Evolutionary conservation across 1,140 invertebrate genomes (phyloP).

Genomic region (Pachypeltis micranthus): DNA sequence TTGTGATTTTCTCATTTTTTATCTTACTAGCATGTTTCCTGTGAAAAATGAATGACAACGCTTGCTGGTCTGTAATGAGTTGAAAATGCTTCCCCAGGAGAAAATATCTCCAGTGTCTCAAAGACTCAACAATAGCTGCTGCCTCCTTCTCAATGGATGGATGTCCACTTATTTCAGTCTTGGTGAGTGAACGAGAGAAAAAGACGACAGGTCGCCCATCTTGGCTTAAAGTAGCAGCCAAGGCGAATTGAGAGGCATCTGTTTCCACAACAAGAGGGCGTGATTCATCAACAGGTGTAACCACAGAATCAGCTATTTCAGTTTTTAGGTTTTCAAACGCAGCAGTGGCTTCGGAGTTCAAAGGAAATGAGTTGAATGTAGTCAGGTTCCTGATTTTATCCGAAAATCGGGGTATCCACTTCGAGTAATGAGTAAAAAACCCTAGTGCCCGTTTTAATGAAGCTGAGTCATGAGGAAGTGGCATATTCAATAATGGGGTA

Average conservation of each 20-base stretch:
- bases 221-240: conserved; percentile 22
- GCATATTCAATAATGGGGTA: background rate
- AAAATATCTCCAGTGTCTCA: background rate
- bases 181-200: conserved; percentile 37
- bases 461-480: background rate
- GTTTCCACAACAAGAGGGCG: conserved; percentile 3
- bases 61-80: background rate
- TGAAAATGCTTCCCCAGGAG: background rate
- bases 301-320: background rate
- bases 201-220: conserved; percentile 34
- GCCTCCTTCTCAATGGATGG: conserved; percentile 11
- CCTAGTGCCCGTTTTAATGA: background rate
- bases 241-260: conserved; percentile 19
- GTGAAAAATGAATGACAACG: conserved; percentile 1
- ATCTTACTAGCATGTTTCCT: background rate
- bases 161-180: conserved; percentile 31
- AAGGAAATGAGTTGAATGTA: background rate
- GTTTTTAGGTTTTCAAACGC: conserved; percentile 1
- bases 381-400: background rate
- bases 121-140: background rate
- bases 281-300: background rate
- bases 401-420: background rate
- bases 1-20: conserved; percentile 3
- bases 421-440: background rate
- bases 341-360: background rate